Conservation (phyloP, 2,888 invertebrate genomes). For the Zaprionus bogoriensis region DNA sequence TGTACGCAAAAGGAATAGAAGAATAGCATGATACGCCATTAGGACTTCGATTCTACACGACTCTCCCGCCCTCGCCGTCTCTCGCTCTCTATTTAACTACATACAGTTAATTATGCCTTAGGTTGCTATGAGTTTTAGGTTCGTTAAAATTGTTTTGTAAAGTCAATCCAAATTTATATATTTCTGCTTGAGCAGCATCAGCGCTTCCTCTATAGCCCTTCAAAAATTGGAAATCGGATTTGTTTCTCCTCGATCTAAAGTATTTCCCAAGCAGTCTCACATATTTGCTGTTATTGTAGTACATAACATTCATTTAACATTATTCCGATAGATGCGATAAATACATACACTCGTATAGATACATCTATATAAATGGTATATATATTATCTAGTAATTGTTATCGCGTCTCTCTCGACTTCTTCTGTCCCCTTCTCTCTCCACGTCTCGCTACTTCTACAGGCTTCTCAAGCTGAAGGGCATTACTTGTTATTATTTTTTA, state of each 20-base stretch:
- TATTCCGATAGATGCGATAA: conserved; percentile 16
- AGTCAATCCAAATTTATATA: conserved; percentile 70
- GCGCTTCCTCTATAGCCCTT: conserved; percentile 7
- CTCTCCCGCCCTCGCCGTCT: no score
- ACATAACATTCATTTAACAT: conserved; percentile 13
- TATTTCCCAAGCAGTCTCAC: conserved; percentile 64
- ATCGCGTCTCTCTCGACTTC: not conserved
- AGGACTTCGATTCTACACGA: conserved; percentile 15
- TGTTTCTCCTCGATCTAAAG: not conserved
- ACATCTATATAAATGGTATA: not conserved
- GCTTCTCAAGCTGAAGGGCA: conserved; percentile 18
- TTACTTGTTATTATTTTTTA: conserved; percentile 1
- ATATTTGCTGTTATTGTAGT: conserved; percentile 71
- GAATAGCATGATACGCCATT: conserved; percentile 2
- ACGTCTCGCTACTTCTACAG: not conserved
- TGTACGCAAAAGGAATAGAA: conserved; percentile 24
- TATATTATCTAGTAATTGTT: conserved; percentile 16
- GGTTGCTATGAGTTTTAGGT: conserved; percentile 36
- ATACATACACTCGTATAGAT: conserved; percentile 4
- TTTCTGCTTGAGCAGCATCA: not conserved
- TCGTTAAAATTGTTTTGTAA: conserved; percentile 57
- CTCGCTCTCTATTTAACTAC: no score
- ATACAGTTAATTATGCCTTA: conserved; percentile 47
- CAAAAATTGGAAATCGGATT: not conserved
- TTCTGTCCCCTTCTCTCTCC: not conserved